phyloP scores from a whole-genome alignment of 1,140 invertebrate genomes.

The Drosophila nigromelanica region DNA sequence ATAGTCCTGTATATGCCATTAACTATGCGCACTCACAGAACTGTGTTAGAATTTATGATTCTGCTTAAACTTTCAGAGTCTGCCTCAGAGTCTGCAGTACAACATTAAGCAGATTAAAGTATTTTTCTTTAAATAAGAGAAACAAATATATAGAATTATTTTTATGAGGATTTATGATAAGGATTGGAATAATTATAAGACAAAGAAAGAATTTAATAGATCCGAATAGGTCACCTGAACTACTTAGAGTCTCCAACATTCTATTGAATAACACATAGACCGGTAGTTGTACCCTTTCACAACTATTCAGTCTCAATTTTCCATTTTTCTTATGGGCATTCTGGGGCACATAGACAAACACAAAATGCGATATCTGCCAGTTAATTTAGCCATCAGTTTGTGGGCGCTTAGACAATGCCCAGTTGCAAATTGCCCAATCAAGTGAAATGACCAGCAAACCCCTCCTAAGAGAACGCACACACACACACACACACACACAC shows the following conservation, averaged over 20 bases:
- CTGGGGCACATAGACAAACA: constrained; percentile 23
- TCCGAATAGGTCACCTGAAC: not conserved
- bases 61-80: constrained; percentile 10
- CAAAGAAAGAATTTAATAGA: not conserved
- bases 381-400: constrained; percentile 71
- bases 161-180: too few relatives aligned
- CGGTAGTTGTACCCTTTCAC: not conserved
- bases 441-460: constrained; percentile 65
- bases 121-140: constrained; percentile 1
- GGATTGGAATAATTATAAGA: too few relatives aligned
- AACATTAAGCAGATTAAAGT: constrained; percentile 16
- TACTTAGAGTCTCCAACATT: not conserved
- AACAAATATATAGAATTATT: too few relatives aligned
- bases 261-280: not conserved
- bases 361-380: constrained; percentile 59
- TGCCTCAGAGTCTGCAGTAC: constrained; percentile 8
- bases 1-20: constrained; percentile 42
- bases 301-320: constrained; percentile 10
- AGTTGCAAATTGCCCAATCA: constrained; percentile 69
- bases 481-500: not conserved
- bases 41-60: constrained; percentile 30
- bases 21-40: constrained; percentile 32
- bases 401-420: constrained; percentile 59
- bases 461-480: constrained; percentile 34
- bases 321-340: constrained; percentile 34